Percentiles rank a stretch among this genome's conserved stretches.
These are phyloP conservation scores for Argyrosomus regius DNA, from an alignment of 2,797 vertebrate genomes.

Conservation along the genomic window DNA sequence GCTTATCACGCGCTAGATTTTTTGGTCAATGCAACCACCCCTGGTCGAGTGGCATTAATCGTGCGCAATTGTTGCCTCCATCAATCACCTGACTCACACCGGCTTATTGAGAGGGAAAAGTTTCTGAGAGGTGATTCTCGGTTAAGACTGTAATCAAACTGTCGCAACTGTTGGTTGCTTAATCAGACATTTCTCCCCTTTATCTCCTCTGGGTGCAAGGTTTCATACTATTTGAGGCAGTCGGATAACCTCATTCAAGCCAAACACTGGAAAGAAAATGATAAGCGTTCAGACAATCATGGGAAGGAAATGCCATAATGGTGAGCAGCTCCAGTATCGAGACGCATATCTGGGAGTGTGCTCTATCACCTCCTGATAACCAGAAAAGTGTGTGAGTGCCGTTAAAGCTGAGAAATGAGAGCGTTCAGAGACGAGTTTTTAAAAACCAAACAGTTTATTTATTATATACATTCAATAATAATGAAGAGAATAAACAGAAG, in stretches of 20 bases:
- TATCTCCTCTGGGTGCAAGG: slow-evolving; percentile 13
- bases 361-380: slow-evolving; percentile 33
- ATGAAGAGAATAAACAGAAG: slow-evolving; percentile 83
- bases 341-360: slow-evolving; percentile 30
- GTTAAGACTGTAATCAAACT: not conserved
- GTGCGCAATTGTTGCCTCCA: slow-evolving; percentile 1
- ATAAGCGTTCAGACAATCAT: slow-evolving; percentile 48
- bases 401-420: not conserved
- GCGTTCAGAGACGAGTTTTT: slow-evolving; percentile 50
- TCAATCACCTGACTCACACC: slow-evolving; percentile 25
- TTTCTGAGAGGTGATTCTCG: not conserved
- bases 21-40: not conserved
- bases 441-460: slow-evolving; percentile 88
- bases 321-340: slow-evolving; percentile 28
- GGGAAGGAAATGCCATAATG: slow-evolving; percentile 46
- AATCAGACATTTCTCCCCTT: slow-evolving; percentile 18
- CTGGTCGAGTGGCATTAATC: not conserved
- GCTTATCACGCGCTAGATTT: slow-evolving; percentile 33
- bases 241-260: slow-evolving; percentile 22
- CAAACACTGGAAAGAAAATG: slow-evolving; percentile 39
- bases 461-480: slow-evolving; percentile 89
- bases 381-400: no score
- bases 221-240: slow-evolving; percentile 6
- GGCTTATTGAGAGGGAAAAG: not conserved
- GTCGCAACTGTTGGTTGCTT: not conserved